Percentiles rank a stretch among this genome's conserved stretches.
These are phyloP conservation scores for Dicentrarchus labrax DNA, from an alignment of 2,113 vertebrate species.

Conservation along the genomic window DNA sequence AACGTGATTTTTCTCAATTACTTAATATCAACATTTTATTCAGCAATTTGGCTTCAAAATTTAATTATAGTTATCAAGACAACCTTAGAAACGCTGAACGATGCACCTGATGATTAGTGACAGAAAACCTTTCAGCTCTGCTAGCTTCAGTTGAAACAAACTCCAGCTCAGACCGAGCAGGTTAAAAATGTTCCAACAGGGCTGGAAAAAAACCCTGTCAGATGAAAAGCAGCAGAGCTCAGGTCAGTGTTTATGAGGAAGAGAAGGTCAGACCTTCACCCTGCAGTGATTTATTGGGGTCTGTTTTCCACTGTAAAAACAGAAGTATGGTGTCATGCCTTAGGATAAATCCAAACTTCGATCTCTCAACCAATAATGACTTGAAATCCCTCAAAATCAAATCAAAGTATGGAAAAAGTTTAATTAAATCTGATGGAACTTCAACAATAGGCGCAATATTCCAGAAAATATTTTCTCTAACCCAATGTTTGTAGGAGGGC, in stretches of 20 bases:
- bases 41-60: too few species aligned
- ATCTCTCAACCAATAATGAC: neutral
- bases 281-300: neutral
- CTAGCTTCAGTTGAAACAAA: neutral
- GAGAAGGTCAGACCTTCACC: constrained; percentile 4
- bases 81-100: neutral
- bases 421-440: too few species aligned
- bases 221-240: constrained; percentile 14
- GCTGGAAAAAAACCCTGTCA: neutral
- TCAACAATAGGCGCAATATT: too few species aligned
- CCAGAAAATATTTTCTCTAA: too few species aligned
- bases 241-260: constrained; percentile 6
- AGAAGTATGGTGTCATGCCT: neutral
- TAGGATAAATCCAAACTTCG: neutral
- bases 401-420: too few species aligned
- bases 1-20: neutral
- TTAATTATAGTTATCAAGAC: neutral
- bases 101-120: neutral
- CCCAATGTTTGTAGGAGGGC: too few species aligned
- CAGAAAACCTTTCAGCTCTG: neutral
- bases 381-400: neutral
- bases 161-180: neutral
- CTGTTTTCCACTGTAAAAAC: constrained; percentile 22
- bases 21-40: neutral
- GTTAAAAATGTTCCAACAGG: neutral